Conservation (phyloP, 1,140 invertebrate genomes). For the Bombus vancouverensis region DNA sequence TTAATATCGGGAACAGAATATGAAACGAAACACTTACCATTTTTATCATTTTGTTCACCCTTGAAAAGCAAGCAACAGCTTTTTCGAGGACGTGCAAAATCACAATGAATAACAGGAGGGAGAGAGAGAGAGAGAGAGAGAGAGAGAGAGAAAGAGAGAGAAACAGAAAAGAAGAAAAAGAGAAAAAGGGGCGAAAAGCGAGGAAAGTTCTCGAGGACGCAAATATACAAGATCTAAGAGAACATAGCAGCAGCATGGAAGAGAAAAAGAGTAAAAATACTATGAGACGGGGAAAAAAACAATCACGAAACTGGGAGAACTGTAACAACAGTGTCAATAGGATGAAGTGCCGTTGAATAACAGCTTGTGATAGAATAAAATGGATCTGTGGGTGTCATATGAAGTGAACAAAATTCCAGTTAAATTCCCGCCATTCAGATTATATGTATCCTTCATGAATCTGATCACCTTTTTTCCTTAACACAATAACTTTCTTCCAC, state of each 20-base stretch:
- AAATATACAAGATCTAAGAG: neutral
- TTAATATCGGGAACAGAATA: neutral
- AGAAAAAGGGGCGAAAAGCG: neutral
- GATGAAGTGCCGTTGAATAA: neutral
- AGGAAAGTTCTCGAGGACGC: neutral
- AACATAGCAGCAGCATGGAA: neutral
- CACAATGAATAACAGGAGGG: neutral
- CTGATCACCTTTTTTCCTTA: no score
- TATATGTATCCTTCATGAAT: neutral
- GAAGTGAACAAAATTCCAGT: neutral
- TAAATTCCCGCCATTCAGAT: neutral
- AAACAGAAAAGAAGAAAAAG: no score
- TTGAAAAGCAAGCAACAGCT: neutral
- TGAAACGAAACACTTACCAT: neutral
- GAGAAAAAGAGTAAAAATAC: neutral
- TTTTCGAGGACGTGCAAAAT: conserved; percentile 7
- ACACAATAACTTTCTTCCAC: neutral
- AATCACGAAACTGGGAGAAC: neutral
- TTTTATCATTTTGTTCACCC: neutral
- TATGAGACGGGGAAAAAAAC: neutral
- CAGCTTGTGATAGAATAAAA: neutral
- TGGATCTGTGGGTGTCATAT: neutral
- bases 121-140: no score
- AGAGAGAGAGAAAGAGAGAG: no score
- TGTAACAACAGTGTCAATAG: neutral